Evolutionary conservation across 2,888 invertebrate genomes (phyloP).

Genomic region (Tenthredo livida): DNA sequence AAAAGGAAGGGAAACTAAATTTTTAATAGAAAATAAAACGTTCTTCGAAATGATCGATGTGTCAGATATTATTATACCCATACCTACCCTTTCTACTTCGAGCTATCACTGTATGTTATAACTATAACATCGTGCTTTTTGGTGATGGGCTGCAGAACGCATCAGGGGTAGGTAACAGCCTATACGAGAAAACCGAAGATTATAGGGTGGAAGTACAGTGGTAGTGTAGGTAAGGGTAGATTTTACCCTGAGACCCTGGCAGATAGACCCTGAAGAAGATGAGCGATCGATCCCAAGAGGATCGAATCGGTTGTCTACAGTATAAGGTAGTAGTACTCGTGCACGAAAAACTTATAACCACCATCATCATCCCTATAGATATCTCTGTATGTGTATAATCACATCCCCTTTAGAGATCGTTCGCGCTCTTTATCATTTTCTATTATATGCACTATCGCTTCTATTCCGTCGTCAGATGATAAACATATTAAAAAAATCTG

Average conservation of each 20-base stretch:
- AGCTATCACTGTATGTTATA: no score
- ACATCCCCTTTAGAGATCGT: not conserved
- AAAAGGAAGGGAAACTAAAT: not conserved
- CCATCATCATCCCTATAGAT: not conserved
- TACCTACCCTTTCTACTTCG: conserved; percentile 25
- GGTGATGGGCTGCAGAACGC: not conserved
- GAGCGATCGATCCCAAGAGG: conserved; percentile 75
- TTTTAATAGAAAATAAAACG: not conserved
- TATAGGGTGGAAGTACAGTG: conserved; percentile 64
- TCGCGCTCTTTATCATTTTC: no score
- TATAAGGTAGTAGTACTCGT: not conserved
- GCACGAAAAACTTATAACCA: not conserved
- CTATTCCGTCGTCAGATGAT: no score
- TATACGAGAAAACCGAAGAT: conserved; percentile 68
- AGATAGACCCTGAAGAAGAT: conserved; percentile 63
- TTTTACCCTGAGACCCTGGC: not conserved
- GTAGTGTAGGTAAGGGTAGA: not conserved
- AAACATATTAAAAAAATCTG: no score
- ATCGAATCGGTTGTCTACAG: conserved; percentile 61
- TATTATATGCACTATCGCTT: no score
- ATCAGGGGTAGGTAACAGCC: not conserved
- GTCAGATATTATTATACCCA: not conserved
- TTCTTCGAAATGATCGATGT: conserved; percentile 1
- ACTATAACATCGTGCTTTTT: not conserved
- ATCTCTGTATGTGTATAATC: not conserved